A percentile compares a stretch with the other conserved stretches of the same genome.
These are phyloP conservation scores for Elysia crispata DNA, from an alignment of 2,888 invertebrate species.

Conservation along the genomic window DNA sequence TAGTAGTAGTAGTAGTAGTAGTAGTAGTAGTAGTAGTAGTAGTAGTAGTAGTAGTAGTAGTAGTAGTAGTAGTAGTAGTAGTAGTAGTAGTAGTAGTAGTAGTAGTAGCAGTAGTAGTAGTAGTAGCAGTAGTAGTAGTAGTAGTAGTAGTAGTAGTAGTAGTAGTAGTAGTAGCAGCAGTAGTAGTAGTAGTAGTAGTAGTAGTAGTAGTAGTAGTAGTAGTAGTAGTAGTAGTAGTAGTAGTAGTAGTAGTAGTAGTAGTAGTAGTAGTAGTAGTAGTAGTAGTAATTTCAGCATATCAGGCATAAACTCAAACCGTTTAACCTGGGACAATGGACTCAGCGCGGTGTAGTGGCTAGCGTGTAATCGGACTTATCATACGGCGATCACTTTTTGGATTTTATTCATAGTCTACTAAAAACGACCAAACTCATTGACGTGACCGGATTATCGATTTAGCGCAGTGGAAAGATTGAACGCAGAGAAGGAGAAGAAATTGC, in stretches of 20 bases:
- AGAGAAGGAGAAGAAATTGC: too few species aligned
- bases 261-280: conserved; percentile 41
- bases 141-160: conserved; percentile 10
- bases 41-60: conserved; percentile 9
- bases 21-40: conserved; percentile 9
- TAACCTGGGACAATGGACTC: too few species aligned
- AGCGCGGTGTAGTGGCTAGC: too few species aligned
- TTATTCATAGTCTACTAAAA: too few species aligned
- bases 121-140: conserved; percentile 22
- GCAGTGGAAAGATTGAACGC: too few species aligned
- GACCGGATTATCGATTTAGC: too few species aligned
- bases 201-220: conserved; percentile 6
- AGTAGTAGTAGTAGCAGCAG: conserved; percentile 13
- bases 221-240: conserved; percentile 43
- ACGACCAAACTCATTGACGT: too few species aligned
- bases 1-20: conserved; percentile 9
- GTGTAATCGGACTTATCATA: too few species aligned
- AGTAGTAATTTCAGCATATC: conserved; percentile 9
- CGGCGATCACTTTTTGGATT: too few species aligned
- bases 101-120: conserved; percentile 17
- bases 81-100: conserved; percentile 12
- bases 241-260: conserved; percentile 46
- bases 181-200: conserved; percentile 19
- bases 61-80: conserved; percentile 28
- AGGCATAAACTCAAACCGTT: too few species aligned